phyloP scores from a whole-genome alignment of 1,140 invertebrate genomes.

The Yoshiicerus persimilis region DNA sequence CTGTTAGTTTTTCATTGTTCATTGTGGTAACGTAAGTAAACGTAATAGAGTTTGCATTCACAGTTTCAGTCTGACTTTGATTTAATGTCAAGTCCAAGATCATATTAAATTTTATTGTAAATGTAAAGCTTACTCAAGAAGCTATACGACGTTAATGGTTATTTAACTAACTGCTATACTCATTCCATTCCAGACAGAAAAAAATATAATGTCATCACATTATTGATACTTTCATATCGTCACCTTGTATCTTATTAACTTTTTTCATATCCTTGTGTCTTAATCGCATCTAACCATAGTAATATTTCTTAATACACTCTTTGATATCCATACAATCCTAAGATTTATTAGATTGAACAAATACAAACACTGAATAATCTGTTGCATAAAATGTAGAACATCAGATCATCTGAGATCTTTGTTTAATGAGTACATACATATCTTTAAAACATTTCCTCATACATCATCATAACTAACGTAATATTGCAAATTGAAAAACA shows the following conservation, averaged over 20 bases:
- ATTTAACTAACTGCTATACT: not conserved
- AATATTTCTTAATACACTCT: not conserved
- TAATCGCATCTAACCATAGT: not conserved
- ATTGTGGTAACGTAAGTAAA: not conserved
- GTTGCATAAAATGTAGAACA: not conserved
- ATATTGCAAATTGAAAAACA: no score
- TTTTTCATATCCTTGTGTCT: not conserved
- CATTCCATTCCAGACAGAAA: not conserved
- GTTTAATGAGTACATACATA: not conserved
- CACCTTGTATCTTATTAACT: not conserved
- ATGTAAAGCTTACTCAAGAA: not conserved
- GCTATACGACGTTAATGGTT: not conserved
- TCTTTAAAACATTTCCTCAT: not conserved
- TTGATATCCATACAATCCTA: no score
- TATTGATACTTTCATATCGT: not conserved
- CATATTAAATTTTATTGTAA: no score
- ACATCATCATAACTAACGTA: no score
- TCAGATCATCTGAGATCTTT: not conserved
- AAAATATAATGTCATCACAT: not conserved
- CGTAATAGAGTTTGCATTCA: not conserved
- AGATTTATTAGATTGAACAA: no score
- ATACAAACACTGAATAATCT: no score
- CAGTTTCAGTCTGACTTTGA: not conserved
- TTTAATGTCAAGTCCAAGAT: constrained; percentile 10
- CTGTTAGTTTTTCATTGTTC: not conserved